Evolutionary conservation across 2,797 vertebrate species (phyloP).

Genomic region (Phataginus tetradactyla): DNA sequence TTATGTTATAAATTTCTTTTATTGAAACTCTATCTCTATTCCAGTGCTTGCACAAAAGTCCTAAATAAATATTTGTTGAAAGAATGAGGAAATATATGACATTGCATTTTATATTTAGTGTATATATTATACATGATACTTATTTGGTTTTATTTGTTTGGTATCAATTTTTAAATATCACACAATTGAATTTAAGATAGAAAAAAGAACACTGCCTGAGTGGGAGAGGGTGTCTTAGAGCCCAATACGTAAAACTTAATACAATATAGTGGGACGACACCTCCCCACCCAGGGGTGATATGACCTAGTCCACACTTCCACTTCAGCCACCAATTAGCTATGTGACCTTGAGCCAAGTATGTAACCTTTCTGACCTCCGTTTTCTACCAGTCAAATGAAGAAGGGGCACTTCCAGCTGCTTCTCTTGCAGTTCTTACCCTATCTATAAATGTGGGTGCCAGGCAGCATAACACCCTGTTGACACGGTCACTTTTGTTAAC

Average conservation of each 20-base stretch:
- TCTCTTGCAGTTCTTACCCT: not conserved
- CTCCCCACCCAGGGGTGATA: not conserved
- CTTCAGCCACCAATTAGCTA: constrained; percentile 7
- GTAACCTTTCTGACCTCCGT: not conserved
- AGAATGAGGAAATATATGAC: constrained; percentile 19
- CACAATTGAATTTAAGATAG: constrained; percentile 49
- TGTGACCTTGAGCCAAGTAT: not conserved
- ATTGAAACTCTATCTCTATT: constrained; percentile 1
- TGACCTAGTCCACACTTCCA: not conserved
- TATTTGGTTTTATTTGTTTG: constrained; percentile 41
- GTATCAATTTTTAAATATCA: constrained; percentile 61
- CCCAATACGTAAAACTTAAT: constrained; percentile 21
- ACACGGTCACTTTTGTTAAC: not conserved
- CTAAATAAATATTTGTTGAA: constrained; percentile 55
- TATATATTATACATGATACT: not conserved
- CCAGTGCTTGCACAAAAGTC: not conserved
- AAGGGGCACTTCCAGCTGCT: not conserved
- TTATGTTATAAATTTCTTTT: constrained; percentile 6
- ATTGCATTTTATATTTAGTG: not conserved
- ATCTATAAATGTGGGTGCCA: not conserved
- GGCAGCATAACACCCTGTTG: not conserved
- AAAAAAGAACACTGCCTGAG: not conserved
- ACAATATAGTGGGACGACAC: not conserved
- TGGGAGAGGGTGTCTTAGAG: not conserved
- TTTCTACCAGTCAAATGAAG: not conserved